Percentiles rank a stretch among this genome's conserved stretches.
These are phyloP conservation scores for Arctocebus calabarensis DNA, from an alignment of 2,797 vertebrate species.

Conservation along the genomic window DNA sequence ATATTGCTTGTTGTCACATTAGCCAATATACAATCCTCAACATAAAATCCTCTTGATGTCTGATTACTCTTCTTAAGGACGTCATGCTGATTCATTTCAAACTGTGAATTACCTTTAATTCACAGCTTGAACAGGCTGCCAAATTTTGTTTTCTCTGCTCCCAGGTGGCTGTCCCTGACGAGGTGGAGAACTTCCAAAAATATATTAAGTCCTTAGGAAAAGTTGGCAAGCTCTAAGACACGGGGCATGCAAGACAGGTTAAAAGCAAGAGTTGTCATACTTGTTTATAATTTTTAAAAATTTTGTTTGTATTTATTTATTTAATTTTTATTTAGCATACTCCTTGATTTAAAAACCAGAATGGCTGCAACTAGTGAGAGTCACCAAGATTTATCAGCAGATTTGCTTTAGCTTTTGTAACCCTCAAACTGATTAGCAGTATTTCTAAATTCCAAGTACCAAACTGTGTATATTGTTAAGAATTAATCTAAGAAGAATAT, in stretches of 20 bases:
- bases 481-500: too few relatives aligned
- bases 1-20: conserved; percentile 86
- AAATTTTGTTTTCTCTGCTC: conserved; percentile 85
- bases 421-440: not conserved
- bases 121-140: conserved; percentile 85
- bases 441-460: conserved; percentile 38
- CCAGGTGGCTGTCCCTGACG: conserved; percentile 86
- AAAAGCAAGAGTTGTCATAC: conserved; percentile 67
- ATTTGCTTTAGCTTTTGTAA: not conserved
- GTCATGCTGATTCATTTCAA: conserved; percentile 86
- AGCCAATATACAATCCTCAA: conserved; percentile 84
- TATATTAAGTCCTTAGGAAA: conserved; percentile 83
- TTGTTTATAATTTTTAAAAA: not conserved
- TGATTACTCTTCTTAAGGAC: conserved; percentile 87
- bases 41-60: conserved; percentile 87
- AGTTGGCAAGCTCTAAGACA: conserved; percentile 74
- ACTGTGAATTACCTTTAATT: conserved; percentile 89
- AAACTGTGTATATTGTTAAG: conserved; percentile 48
- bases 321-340: not conserved
- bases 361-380: conserved; percentile 23
- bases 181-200: conserved; percentile 84
- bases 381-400: not conserved
- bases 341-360: conserved; percentile 62
- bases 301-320: not conserved
- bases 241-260: conserved; percentile 69